Conservation (phyloP, 2,113 vertebrate genomes). For the Hippocampus zosterae region DNA sequence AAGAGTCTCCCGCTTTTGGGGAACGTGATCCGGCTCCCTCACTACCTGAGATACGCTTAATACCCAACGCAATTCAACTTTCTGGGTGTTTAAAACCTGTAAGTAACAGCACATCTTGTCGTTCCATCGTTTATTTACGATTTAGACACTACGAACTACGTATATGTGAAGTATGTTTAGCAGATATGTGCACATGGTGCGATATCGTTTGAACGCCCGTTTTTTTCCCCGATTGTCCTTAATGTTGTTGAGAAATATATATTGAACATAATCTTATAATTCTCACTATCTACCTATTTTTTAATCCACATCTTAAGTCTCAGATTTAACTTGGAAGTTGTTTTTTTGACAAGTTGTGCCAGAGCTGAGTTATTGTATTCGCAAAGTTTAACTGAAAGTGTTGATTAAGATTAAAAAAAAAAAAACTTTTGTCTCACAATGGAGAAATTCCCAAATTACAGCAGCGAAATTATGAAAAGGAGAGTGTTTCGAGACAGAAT, state of each 20-base stretch:
- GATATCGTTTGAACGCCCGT: not conserved
- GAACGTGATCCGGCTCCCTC: not conserved
- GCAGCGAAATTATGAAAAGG: too few relatives aligned
- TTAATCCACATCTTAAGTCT: not conserved
- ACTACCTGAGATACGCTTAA: not conserved
- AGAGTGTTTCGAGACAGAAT: too few relatives aligned
- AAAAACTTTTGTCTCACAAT: too few relatives aligned
- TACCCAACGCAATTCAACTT: constrained; percentile 1
- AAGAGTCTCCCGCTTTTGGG: constrained; percentile 23
- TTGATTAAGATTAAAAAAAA: not conserved
- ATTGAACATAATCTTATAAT: not conserved
- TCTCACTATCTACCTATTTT: not conserved
- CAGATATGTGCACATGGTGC: not conserved
- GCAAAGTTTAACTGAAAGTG: not conserved
- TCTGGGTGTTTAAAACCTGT: constrained; percentile 31
- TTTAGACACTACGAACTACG: not conserved
- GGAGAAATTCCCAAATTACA: too few relatives aligned
- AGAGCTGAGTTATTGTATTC: too few relatives aligned
- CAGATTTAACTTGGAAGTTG: too few relatives aligned
- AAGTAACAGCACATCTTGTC: constrained; percentile 27
- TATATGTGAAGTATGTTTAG: not conserved
- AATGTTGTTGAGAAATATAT: not conserved
- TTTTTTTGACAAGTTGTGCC: too few relatives aligned
- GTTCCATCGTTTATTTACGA: not conserved
- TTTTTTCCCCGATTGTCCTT: not conserved